Evolutionary conservation across 2,797 vertebrate genomes (phyloP), one percentile per base, ranked within the genome.

Genomic region (Gallinago solitaria): DNA sequence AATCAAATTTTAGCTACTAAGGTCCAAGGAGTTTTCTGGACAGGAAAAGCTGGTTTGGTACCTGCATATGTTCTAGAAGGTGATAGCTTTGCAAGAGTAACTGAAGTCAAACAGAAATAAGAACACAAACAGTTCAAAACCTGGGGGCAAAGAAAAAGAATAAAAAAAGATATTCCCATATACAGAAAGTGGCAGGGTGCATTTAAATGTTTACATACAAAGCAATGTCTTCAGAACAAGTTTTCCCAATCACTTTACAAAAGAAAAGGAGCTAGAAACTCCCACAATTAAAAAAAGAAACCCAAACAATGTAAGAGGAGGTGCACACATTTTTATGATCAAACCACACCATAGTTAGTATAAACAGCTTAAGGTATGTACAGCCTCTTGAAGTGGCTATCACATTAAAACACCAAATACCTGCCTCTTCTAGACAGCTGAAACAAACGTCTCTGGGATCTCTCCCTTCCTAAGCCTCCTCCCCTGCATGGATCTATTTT

Each of bases 111-210:
- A 89, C 75, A 95, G 64, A 80, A 94, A 92, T n/a, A n/a, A 41
- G 60, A 95, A 87, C 63, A 83, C 79, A 91, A 91, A 86, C 54
- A 87, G 69, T 89, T 96, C 45, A 90, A 96, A 94, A 93, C 43
- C 39, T 11, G 16, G 41, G 57, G 70, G 32, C 51, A 94, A 76
- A 73, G 47, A 75, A 90, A 92, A 87, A 70, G 16, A 86, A 82
- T 82, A 68, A 43, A 90, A 90, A 93, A 79, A 92, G 57, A 79
- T 79, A 89, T 59, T 95, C 81, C 73, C 75, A 94, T 94, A 92
- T 92, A 95, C 91, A 96, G 88, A 96, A 95, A 95, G 94, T 95
- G 95, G 68, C 65, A 93, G 90, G 95, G 90, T 96, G 94, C 81
- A 95, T 89, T 78, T 93, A 95, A 83, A 69, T 64, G 90, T 74